Percentiles rank a stretch among this genome's conserved stretches.
Evolutionary conservation across 2,113 vertebrate species (phyloP).

Genomic region (Pithys albifrons): DNA sequence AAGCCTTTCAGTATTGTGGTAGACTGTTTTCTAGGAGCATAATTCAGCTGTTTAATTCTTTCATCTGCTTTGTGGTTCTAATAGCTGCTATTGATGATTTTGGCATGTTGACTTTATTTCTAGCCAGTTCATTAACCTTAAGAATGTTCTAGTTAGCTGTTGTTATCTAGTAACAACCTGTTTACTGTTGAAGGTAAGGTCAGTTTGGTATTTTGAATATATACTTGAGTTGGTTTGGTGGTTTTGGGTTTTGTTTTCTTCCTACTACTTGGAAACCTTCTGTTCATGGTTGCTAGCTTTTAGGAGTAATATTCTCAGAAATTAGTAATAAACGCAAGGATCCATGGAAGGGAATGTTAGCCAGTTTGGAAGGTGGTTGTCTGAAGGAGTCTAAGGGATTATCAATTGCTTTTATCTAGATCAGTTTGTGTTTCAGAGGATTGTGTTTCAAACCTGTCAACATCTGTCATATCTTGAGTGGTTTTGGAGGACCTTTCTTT

Average conservation of each 20-base stretch:
- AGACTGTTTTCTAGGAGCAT: not conserved
- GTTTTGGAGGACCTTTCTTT: not conserved
- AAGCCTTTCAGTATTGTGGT: not conserved
- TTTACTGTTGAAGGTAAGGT: not conserved
- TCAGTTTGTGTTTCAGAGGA: fast-evolving
- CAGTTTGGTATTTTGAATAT: not conserved
- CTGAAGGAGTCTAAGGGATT: not conserved
- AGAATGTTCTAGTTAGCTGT: not conserved
- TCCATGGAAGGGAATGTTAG: not conserved
- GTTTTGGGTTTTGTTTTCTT: not conserved
- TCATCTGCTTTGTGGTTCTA: not conserved
- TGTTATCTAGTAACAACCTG: not conserved
- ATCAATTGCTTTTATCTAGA: not conserved
- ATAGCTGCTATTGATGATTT: not conserved
- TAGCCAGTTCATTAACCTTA: not conserved
- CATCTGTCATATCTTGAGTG: not conserved
- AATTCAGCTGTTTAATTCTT: not conserved
- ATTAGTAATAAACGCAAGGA: not conserved
- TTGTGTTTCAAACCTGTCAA: not conserved
- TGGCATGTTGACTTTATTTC: not conserved
- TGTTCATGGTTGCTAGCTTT: not conserved
- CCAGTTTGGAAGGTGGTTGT: fast-evolving
- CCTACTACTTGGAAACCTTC: not conserved
- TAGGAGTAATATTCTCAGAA: not conserved
- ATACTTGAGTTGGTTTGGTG: not conserved